Evolutionary conservation across 2,888 invertebrate species (phyloP), one percentile per base, ranked within the genome.

Genomic region (Lagria hirta): DNA sequence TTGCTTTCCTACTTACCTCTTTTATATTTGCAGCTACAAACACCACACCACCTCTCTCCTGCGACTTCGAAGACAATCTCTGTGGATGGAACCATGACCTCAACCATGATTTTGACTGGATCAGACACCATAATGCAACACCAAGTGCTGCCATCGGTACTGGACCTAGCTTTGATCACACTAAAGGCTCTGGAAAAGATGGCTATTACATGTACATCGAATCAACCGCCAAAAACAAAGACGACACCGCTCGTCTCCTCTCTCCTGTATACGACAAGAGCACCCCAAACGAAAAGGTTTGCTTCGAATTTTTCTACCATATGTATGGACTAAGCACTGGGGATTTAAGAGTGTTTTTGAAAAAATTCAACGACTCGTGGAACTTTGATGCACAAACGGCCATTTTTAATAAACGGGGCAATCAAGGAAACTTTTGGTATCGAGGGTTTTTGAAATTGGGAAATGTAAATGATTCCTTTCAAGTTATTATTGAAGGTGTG

Each of bases 161-260:
- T 0, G 88, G 90, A 3, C 89, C 90, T 0, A 75, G 77, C 0
- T 78, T 75, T 55, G 91, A 91, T 63, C 90, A 91, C 57, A 90
- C 90, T 0, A 73, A 77, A 5, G 83, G 85, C 1, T 57, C 60
- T 1, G 73, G 70, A 16, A 64, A 68, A 36, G 68, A 68, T n/a
- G 90, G 90, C 0, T 80, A 86, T 60, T 94, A 88, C 67, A 82
- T 94, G 80, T 86, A 87, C 57, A 82, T 91, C 48, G 92, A 93
- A 62, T 83, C 88, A 8, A 81, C 86, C 0, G 75, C 79, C 0
- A 72, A 79, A 7, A 55, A 72, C 7, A 72, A 72, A 24, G 83
- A 86, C 54, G 83, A 86, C 47, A 80, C 80, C 0, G 86, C 91
- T 0, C 78, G 86, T 0, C 74, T 90, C 0, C 69, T 85, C 4